A percentile compares a stretch with the other conserved stretches of the same genome.
These are phyloP conservation scores for Collichthys lucidus DNA, from an alignment of 2,113 vertebrate genomes.

Conservation along the genomic window DNA sequence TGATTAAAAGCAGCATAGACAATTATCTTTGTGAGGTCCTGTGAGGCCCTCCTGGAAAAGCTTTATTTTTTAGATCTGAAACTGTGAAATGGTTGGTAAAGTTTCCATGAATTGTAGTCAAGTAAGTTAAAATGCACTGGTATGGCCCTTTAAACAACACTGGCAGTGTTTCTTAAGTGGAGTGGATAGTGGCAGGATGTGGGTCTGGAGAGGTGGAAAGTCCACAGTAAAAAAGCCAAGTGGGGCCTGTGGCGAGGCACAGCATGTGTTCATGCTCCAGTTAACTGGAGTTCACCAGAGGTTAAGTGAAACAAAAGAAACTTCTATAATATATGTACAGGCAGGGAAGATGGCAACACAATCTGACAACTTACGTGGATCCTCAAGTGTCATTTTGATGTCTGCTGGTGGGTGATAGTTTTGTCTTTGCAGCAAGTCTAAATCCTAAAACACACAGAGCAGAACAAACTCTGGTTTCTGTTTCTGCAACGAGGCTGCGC, in stretches of 20 bases:
- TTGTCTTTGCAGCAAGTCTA: slow-evolving; percentile 29
- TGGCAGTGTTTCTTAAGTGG: slow-evolving; percentile 5
- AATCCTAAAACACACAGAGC: slow-evolving; percentile 41
- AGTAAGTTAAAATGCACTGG: neutral
- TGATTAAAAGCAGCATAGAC: neutral
- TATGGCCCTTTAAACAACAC: slow-evolving; percentile 15
- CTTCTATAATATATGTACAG: slow-evolving; percentile 44
- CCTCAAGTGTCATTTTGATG: slow-evolving; percentile 43
- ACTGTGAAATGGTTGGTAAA: neutral
- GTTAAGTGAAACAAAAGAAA: slow-evolving; percentile 63
- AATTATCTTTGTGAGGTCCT: too few relatives aligned
- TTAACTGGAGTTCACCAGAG: slow-evolving; percentile 64
- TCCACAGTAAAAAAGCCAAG: slow-evolving; percentile 54
- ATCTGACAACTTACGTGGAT: slow-evolving; percentile 36
- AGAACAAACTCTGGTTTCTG: slow-evolving; percentile 55
- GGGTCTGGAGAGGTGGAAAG: slow-evolving; percentile 52
- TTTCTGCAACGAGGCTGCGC: slow-evolving; percentile 33
- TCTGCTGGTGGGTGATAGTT: slow-evolving; percentile 30
- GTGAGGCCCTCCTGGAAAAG: neutral
- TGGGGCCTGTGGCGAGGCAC: slow-evolving; percentile 33
- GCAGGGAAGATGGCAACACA: slow-evolving; percentile 25
- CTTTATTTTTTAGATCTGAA: neutral
- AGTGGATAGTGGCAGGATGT: slow-evolving; percentile 57
- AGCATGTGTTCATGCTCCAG: slow-evolving; percentile 63
- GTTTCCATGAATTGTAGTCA: neutral